Base-by-base conservation (phyloP, 2,888 invertebrate genomes). In the Tipula lateralis region DNA sequence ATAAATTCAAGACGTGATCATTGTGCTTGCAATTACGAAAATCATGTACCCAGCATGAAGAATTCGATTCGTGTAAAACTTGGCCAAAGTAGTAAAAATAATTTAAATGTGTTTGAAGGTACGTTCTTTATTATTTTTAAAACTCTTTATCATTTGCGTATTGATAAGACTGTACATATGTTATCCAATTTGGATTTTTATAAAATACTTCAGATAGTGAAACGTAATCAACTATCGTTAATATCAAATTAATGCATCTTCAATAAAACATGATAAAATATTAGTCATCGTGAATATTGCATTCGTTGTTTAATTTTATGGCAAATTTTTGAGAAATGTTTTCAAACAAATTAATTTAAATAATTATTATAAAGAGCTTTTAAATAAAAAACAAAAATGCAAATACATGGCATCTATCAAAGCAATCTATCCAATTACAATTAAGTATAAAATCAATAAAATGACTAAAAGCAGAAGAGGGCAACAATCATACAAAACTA, bases 11-110 rank as follows among this genome's bases (percentile, higher is more conserved):
- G 81, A 32, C 16, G 24, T 5, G 32, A 83, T 50, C 83, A 84
- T 84, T 34, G 50, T 13, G 24, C 39, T 24, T 85, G 84, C 66
- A 85, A 84, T 39, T 81, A 85, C 82, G 84, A 85, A 19, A 85
- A 85, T 84, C 84, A 84, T 83, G 4, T 83, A 83, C 36, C 83
- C 9, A 66, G 9, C 66, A 66, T 24, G 9, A 24, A 19, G 9
- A 7, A 66, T 66, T 19, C 66, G 9, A 9, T 66, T 24, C 66
- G 66, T 66, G 24, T 24, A 7, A 66, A 66, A 13, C 66, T 66
- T 66, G 66, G 24, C 0, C 66, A 24, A 66, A 66, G 7, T 66
- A 24, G 24, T 24, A 66, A 66, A 66, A 24, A 24, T 9, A 24
- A 66, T 24, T 66, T 66, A 24, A 66, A 24, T 66, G 9, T 24